Evolutionary conservation across 2,888 invertebrate species (phyloP).

Genomic region (Melinaea marsaeus): DNA sequence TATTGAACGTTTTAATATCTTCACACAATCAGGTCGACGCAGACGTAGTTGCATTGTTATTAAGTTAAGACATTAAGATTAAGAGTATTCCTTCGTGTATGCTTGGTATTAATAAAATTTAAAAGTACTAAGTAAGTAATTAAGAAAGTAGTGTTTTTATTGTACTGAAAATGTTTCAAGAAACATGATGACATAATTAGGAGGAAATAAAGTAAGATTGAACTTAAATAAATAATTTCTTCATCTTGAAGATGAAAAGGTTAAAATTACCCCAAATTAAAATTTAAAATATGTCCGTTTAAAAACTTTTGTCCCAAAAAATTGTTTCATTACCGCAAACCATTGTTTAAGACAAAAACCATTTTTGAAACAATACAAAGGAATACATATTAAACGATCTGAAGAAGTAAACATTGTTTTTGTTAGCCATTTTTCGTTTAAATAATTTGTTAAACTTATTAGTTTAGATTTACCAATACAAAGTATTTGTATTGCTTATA

Average conservation of each 20-base stretch:
- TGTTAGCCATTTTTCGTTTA: too few species aligned
- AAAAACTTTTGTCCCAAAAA: constrained; percentile 1
- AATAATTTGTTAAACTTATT: too few species aligned
- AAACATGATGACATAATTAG: too few species aligned
- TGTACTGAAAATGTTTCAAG: too few species aligned
- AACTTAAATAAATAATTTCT: neutral
- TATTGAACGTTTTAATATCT: too few species aligned
- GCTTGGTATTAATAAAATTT: neutral
- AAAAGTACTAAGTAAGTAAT: neutral
- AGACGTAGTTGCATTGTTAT: too few species aligned
- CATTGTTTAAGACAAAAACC: neutral
- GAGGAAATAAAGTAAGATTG: neutral
- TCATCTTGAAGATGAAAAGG: neutral
- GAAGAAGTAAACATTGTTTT: neutral
- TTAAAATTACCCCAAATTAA: neutral
- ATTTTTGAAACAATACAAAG: neutral
- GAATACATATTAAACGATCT: neutral
- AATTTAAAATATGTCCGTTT: neutral
- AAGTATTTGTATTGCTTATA: neutral
- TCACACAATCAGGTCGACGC: too few species aligned
- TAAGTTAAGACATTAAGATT: too few species aligned
- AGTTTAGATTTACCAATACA: too few species aligned
- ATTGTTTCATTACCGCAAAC: constrained; percentile 1
- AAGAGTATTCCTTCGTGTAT: neutral
- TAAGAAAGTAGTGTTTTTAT: too few species aligned